A percentile compares a stretch with the other conserved stretches of the same genome.
Evolutionary conservation across 2,113 vertebrate genomes (phyloP).

Genomic region (Cnemophilus loriae): DNA sequence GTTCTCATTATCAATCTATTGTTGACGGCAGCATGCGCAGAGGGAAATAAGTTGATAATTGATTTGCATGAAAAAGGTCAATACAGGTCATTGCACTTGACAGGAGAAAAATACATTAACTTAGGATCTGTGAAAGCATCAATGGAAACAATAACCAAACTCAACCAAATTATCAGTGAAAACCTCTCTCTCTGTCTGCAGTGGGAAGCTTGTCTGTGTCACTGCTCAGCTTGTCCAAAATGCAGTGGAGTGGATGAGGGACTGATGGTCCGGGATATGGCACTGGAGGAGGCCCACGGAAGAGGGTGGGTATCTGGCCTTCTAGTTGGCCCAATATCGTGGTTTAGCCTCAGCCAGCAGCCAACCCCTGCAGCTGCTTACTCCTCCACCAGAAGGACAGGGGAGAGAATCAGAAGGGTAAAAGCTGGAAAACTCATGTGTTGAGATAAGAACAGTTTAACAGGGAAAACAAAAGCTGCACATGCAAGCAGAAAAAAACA

Average conservation of each 20-base stretch:
- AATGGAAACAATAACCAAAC: not conserved
- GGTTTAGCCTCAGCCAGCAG: not conserved
- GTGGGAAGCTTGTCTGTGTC: not conserved
- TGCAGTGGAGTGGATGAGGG: no score
- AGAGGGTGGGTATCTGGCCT: not conserved
- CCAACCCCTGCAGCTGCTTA: rapidly evolving
- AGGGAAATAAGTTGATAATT: not conserved
- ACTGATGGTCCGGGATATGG: not conserved
- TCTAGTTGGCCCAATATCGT: not conserved
- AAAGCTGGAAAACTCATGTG: not conserved
- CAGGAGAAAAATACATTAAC: not conserved
- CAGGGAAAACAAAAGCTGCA: not conserved
- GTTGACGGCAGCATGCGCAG: not conserved
- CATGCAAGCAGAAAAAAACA: not conserved
- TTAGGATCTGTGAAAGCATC: not conserved
- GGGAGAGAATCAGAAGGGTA: not conserved
- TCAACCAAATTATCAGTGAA: not conserved
- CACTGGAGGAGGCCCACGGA: rapidly evolving
- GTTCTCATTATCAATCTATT: not conserved
- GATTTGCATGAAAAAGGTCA: not conserved
- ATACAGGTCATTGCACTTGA: not conserved
- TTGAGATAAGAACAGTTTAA: not conserved
- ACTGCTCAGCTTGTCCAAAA: not conserved
- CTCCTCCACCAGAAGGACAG: not conserved
- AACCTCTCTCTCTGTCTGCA: not conserved